phyloP scores from a whole-genome alignment of 2,113 vertebrate species.

The Papio anubis region DNA sequence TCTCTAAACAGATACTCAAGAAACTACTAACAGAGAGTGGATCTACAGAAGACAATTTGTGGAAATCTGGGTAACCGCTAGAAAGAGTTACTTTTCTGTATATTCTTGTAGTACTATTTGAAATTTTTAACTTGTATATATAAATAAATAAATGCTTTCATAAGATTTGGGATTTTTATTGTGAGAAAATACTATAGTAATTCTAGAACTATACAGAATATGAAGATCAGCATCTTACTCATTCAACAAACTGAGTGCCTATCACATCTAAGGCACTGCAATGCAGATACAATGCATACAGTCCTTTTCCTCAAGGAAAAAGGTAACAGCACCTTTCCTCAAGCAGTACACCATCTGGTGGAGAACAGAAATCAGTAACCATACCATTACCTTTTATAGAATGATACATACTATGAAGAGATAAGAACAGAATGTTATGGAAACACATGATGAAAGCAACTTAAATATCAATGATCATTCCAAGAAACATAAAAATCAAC shows the following conservation, averaged over 20 bases:
- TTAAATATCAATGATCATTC: conserved; percentile 2
- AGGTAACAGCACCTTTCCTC: neutral
- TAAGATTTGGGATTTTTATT: neutral
- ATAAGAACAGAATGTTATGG: neutral
- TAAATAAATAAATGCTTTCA: neutral
- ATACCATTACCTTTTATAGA: neutral
- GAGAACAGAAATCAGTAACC: neutral
- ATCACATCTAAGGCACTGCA: conserved; percentile 19
- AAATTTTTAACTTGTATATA: neutral
- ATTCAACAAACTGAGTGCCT: neutral
- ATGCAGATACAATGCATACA: neutral
- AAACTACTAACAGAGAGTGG: neutral
- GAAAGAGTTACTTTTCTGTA: neutral
- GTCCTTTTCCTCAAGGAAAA: neutral
- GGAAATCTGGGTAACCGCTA: neutral
- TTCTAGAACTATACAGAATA: neutral
- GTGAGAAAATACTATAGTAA: neutral
- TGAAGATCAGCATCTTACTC: neutral
- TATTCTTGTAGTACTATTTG: neutral
- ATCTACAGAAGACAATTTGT: neutral
- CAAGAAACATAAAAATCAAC: neutral
- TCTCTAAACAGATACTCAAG: neutral
- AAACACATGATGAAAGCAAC: neutral
- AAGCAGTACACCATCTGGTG: neutral
- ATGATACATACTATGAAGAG: neutral